Evolutionary conservation across 2,113 vertebrate genomes (phyloP).

Genomic region (Syngnathus typhle): DNA sequence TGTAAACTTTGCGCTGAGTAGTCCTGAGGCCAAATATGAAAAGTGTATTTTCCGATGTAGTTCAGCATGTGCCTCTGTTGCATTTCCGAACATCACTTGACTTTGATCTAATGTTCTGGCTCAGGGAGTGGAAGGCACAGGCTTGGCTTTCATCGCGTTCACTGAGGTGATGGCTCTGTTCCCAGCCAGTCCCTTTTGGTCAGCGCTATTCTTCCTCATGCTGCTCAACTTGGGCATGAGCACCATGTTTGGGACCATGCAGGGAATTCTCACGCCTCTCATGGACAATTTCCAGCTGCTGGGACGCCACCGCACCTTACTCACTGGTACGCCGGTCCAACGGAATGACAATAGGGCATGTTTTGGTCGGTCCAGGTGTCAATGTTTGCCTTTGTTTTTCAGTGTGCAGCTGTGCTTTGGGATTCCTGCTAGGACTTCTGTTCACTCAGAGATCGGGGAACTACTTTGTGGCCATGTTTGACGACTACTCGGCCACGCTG

Average conservation of each 20-base stretch:
- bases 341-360: not conserved
- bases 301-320: conserved; percentile 61
- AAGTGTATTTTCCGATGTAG: not conserved
- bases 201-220: conserved; percentile 97
- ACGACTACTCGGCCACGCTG: conserved; percentile 94
- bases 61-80: too few species aligned
- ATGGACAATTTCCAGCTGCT: conserved; percentile 91
- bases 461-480: conserved; percentile 98
- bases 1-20: not conserved
- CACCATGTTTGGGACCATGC: conserved; percentile 99
- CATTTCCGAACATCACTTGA: too few species aligned
- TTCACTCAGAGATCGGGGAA: conserved; percentile 98
- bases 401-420: conserved; percentile 86
- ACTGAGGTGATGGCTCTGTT: conserved; percentile 97
- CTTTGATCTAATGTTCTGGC: not conserved
- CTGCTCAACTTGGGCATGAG: conserved; percentile 95
- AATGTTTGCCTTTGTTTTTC: conserved; percentile 28
- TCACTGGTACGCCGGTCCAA: conserved; percentile 57
- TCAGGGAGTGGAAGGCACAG: conserved; percentile 94
- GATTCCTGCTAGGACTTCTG: conserved; percentile 86
- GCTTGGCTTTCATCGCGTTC: conserved; percentile 96
- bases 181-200: conserved; percentile 94
- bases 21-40: not conserved
- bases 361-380: not conserved
- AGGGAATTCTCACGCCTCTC: conserved; percentile 94